Base-by-base conservation (phyloP, 2,113 vertebrate genomes). In the Daphoenositta chrysoptera region DNA sequence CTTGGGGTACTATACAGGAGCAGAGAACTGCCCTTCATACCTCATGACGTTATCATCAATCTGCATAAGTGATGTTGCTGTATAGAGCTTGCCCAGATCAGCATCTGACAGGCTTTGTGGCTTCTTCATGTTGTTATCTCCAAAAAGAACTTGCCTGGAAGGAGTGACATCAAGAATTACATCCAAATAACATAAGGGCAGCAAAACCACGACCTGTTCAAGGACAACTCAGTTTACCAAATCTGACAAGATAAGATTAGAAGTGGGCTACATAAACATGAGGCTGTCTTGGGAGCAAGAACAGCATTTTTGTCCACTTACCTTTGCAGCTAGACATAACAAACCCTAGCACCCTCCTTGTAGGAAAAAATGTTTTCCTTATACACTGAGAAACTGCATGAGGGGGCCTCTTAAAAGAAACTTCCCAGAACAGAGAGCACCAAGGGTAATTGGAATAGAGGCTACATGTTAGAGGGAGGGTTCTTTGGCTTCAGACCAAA, bases 11-110 rank as follows among this genome's bases (percentile, higher is more conserved):
- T 68, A 13, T 2, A 64, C 1, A 42, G 64, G 30, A 45, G 66
- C 45, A 71, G 47, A 72, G 44, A 71, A n/a, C 31, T 7, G 4
- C 9, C 40, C 48, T 56, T 76, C 98, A 58, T 92, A 99, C 99
- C 99, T 99, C 99, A 99, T 99, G 95, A 99, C 98, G 1, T 97
- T 99, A 95, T 99, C 99, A 33, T 99, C 99, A 0, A 99, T 99
- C 98, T 99, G 99, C 98, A 99, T 99, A 82, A 99, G 98, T 24
- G 99, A 99, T 2, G 99, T 99, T n/a, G 99, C 99, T 16, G 98
- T 99, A 87, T 98, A 99, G 22, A 99, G 98, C 47, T 98, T 98
- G 96, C 98, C 98, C 54, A 99, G 90, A 94, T 99, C 99, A 4
- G 98, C 97, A 56, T 99, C 99, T 60, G 98, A 95, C 95, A 98